Evolutionary conservation across 2,888 invertebrate genomes (phyloP), one percentile per base, ranked within the genome.

Genomic region (Platerodrilus igneus): DNA sequence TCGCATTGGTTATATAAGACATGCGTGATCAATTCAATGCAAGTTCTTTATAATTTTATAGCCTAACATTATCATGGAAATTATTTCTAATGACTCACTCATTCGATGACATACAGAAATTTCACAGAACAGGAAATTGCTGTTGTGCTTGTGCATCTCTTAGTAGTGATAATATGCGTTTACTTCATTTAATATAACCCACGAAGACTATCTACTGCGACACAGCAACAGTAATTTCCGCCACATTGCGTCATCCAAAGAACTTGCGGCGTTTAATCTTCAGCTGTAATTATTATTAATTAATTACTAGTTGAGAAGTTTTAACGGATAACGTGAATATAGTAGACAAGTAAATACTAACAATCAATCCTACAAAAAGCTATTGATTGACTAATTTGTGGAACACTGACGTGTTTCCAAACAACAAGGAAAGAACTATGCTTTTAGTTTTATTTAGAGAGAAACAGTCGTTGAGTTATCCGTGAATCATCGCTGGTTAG

Each of bases 1-100:
- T 40, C 36, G 18, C 16, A 23, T 22, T 31, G 26, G n/a, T 41
- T 41, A 34, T 26, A 34, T 36, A 36, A 36, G 7, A 34, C 11
- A 18, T 31, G 41, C 36, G 41, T 36, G 41, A 19, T 27, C 13
- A 22, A 22, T 16, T n/a, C 14, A 18, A 27, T 10, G 9, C 30
- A 11, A 25, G 25, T 8, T 25, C 25, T 36, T 27, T 29, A 18
- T 37, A 29, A 29, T 23, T 29, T 16, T 17, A 17, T 29, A 37
- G 26, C 31, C 20, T 26, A 37, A 20, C 27, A 27, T 34, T 26
- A 22, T 10, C 18, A 34, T 26, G 9, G 10, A 28, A 13, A 35
- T 35, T 27, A 28, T 21, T 22, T 18, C 36, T 22, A 26, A 22
- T 36, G 36, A 36, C 28, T 36, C 36, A 27, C 14, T 35, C 27